Evolutionary conservation across 2,888 invertebrate species (phyloP), one percentile per base, ranked within the genome.

Genomic region (Cantharis rustica): DNA sequence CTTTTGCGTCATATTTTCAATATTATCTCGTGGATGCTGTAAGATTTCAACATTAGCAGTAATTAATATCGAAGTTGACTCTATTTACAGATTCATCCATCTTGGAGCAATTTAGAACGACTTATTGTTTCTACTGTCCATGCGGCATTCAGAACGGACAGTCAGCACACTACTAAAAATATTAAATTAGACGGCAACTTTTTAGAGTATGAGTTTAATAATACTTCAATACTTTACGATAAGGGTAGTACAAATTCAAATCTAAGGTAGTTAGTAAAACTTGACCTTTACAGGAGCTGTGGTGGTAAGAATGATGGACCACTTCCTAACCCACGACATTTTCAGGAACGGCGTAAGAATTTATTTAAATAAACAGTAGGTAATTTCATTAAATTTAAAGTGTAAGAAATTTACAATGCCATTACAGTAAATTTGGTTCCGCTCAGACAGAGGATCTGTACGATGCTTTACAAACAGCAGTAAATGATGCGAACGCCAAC

Each of bases 1-100:
- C 91, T 2, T 91, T 91, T 80, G 91, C 91, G 13, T 86, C 84
- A 64, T 91, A 89, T 81, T 88, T 91, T 79, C 88, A 90, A 80
- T 89, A 89, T 75, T 83, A 85, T 11, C 86, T 87, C 9, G 83
- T 86, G 0, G 80, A 86, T 15, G 17, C 70, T 16, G 77, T 77
- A 75, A 75, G 76, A 10, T 13, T 20, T 9, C 5, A 23, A n/a
- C 20, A 20, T 66, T 63, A 16, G 11, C 4, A 3, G 0, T 16
- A 16, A 10, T 10, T 9, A 13, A 11, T 27, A 23, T 23, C 9
- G 7, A 23, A 15, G n/a, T 26, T 26, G 0, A 23, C 7, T 7
- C 10, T 11, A 15, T 3, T 68, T 27, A 2, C 20, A 70, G 70
- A 9, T 70, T 27, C 16, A 86, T n/a, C 88, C 89, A 1, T 80